Evolutionary conservation across 1,140 invertebrate species (phyloP).

Genomic region (Drosophila sproati): DNA sequence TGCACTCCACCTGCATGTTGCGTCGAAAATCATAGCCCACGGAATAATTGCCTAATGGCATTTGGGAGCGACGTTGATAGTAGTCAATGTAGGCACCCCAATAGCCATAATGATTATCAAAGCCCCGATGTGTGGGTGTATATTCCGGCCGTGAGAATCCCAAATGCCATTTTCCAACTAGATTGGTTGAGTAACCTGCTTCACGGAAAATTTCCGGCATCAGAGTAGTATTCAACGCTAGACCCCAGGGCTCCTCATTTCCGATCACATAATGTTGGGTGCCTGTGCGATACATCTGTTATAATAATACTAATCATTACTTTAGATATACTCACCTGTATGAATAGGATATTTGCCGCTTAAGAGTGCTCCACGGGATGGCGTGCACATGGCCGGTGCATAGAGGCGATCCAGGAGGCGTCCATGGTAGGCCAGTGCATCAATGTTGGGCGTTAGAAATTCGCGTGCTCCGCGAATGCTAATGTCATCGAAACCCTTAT

Average conservation of each 20-base stretch:
- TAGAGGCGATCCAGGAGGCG: constrained; percentile 91
- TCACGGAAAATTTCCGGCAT: constrained; percentile 91
- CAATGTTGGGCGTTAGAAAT: constrained; percentile 94
- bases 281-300: constrained; percentile 84
- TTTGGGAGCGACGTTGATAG: constrained; percentile 89
- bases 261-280: constrained; percentile 92
- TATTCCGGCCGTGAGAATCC: constrained; percentile 90
- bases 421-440: constrained; percentile 91
- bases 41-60: constrained; percentile 85
- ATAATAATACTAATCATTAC: too few species aligned
- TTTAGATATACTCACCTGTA: constrained; percentile 86
- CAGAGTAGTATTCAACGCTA: constrained; percentile 89
- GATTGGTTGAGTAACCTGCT: constrained; percentile 91
- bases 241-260: constrained; percentile 89
- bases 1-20: constrained; percentile 87
- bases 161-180: constrained; percentile 97
- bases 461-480: constrained; percentile 94
- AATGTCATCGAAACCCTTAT: constrained; percentile 94
- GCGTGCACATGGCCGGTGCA: constrained; percentile 91
- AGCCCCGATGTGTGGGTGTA: constrained; percentile 92
- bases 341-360: constrained; percentile 94
- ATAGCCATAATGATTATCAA: constrained; percentile 94
- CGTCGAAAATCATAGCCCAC: constrained; percentile 90
- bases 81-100: constrained; percentile 94
- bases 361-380: constrained; percentile 90